Percentiles rank a stretch among this genome's conserved stretches.
Evolutionary conservation across 2,888 invertebrate genomes (phyloP).

Genomic region (Belgica antarctica): DNA sequence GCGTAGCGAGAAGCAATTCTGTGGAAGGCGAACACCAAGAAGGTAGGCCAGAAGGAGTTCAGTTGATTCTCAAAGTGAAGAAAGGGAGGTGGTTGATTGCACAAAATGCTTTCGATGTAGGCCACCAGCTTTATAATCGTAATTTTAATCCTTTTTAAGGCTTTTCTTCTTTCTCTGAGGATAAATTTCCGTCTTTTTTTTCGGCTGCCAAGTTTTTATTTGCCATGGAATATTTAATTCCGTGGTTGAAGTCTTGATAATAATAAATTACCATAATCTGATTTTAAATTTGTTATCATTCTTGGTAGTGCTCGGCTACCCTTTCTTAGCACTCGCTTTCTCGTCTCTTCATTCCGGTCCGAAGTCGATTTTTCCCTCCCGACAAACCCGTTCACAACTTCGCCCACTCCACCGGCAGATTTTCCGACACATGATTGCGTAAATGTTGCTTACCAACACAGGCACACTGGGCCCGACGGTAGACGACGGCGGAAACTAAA

Average conservation of each 20-base stretch:
- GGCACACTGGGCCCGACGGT: background rate
- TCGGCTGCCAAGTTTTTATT: background rate
- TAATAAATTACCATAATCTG: constrained; percentile 40
- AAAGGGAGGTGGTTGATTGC: too few species aligned
- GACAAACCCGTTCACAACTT: too few species aligned
- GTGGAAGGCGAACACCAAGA: too few species aligned
- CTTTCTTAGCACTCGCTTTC: background rate
- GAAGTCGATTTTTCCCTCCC: too few species aligned
- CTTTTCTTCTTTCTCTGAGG: background rate
- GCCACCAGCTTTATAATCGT: constrained; percentile 5
- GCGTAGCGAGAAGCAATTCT: too few species aligned
- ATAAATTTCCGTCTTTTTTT: background rate
- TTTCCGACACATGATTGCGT: constrained; percentile 1
- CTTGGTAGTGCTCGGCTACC: background rate
- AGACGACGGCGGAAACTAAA: constrained; percentile 31
- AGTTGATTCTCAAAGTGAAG: too few species aligned
- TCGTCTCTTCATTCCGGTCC: too few species aligned
- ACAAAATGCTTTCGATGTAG: constrained; percentile 8
- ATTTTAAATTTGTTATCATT: constrained; percentile 31
- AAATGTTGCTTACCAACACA: background rate
- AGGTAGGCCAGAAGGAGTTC: too few species aligned
- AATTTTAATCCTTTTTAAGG: constrained; percentile 24
- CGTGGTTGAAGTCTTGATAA: constrained; percentile 13
- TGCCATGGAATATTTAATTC: constrained; percentile 24
- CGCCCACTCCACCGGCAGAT: too few species aligned